phyloP scores from a whole-genome alignment of 1,140 invertebrate genomes.

The Theocolax elegans region DNA sequence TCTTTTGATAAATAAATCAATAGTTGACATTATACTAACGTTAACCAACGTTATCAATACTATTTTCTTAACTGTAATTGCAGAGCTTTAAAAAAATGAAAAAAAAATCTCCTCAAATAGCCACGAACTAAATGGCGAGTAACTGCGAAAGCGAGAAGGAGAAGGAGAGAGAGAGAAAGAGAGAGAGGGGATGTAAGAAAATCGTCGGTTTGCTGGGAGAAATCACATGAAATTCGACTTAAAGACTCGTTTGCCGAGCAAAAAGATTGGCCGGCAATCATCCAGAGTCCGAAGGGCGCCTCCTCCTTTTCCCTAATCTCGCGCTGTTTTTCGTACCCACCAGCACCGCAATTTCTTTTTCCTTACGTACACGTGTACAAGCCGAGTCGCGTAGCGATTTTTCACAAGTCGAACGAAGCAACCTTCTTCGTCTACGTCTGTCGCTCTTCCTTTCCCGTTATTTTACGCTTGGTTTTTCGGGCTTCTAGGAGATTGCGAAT shows the following conservation, averaged over 20 bases:
- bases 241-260: conserved; percentile 30
- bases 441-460: neutral
- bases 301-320: conserved; percentile 1
- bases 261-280: conserved; percentile 19
- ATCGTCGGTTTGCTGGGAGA: neutral
- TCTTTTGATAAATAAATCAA: too few species aligned
- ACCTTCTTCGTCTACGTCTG: neutral
- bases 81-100: too few species aligned
- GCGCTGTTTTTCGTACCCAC: conserved; percentile 1
- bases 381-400: neutral
- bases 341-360: conserved; percentile 24
- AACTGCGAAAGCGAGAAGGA: too few species aligned
- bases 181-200: neutral
- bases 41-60: too few species aligned
- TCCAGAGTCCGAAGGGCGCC: neutral
- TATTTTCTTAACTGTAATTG: too few species aligned
- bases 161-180: neutral
- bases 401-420: conserved; percentile 2
- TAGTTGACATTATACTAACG: too few species aligned
- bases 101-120: too few species aligned
- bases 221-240: conserved; percentile 28
- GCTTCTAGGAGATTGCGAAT: too few species aligned
- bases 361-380: neutral
- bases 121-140: too few species aligned
- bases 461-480: too few species aligned